Conservation (phyloP, 2,888 invertebrate species). For the Ethmia dodecea region DNA sequence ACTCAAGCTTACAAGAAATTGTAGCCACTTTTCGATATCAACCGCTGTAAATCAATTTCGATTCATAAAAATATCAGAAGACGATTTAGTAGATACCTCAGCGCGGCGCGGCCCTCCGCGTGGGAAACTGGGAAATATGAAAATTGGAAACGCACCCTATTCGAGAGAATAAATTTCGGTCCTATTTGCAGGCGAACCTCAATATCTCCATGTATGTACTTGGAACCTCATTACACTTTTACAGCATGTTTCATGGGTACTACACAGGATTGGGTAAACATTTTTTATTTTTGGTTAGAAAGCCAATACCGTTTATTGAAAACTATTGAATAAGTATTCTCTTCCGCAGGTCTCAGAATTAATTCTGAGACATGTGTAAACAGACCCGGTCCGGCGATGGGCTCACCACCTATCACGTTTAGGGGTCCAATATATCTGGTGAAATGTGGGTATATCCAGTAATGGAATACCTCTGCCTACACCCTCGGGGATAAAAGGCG, state of each 20-base stretch:
- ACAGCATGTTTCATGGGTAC: slow-evolving; percentile 29
- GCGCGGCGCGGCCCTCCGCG: slow-evolving; percentile 22
- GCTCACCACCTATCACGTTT: too few species aligned
- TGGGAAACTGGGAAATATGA: slow-evolving; percentile 63
- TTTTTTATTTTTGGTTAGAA: slow-evolving; percentile 20
- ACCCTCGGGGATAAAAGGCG: too few species aligned
- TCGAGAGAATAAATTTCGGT: slow-evolving; percentile 58
- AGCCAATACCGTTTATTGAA: background rate
- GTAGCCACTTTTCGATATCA: slow-evolving; percentile 24
- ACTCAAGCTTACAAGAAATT: slow-evolving; percentile 17
- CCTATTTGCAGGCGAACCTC: slow-evolving; percentile 56
- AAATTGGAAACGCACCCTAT: slow-evolving; percentile 64
- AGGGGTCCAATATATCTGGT: too few species aligned
- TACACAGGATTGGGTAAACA: slow-evolving; percentile 24
- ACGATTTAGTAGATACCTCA: slow-evolving; percentile 54
- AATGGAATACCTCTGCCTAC: too few species aligned
- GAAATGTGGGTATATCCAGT: too few species aligned
- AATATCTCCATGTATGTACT: slow-evolving; percentile 35
- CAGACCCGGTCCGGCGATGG: too few species aligned
- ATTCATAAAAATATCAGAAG: slow-evolving; percentile 60
- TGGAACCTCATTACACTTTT: slow-evolving; percentile 2
- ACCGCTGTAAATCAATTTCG: slow-evolving; percentile 50
- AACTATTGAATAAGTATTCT: background rate
- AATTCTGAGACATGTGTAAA: too few species aligned
- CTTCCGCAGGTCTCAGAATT: too few species aligned